Conservation (phyloP, 2,888 invertebrate genomes). For the Lasioglossum marginatum region DNA sequence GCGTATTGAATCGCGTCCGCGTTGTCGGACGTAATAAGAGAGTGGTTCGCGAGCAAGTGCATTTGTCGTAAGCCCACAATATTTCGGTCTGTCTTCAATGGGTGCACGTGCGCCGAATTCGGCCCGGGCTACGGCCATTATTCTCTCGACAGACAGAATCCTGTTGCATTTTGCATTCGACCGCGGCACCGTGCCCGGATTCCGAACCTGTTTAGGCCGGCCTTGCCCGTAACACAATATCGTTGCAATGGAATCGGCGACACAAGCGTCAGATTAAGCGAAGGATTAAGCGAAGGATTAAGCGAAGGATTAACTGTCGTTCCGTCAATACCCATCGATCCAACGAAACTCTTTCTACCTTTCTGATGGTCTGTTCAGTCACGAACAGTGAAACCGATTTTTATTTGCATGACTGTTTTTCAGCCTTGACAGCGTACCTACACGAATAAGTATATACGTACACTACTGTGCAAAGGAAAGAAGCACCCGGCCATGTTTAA, state of each 20-base stretch:
- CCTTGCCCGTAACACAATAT: conserved; percentile 18
- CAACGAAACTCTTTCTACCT: background rate
- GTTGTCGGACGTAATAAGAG: conserved; percentile 19
- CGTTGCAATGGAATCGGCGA: background rate
- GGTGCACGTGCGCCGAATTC: conserved; percentile 72
- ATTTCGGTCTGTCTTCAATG: conserved; percentile 65
- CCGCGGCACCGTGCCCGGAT: conserved; percentile 45
- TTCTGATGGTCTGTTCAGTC: background rate
- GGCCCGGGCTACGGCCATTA: conserved; percentile 56
- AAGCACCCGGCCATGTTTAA: too few relatives aligned
- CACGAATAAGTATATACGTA: background rate
- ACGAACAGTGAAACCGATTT: background rate
- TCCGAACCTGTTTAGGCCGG: conserved; percentile 34
- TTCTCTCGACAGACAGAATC: conserved; percentile 71
- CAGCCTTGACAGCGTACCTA: too few relatives aligned
- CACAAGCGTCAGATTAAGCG: background rate
- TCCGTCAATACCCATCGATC: background rate
- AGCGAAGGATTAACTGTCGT: background rate
- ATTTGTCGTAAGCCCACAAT: conserved; percentile 63
- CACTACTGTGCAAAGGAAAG: too few relatives aligned
- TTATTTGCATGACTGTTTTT: background rate
- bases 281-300: background rate
- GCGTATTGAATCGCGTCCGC: conserved; percentile 37
- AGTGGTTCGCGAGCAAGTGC: conserved; percentile 40
- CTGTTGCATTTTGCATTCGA: conserved; percentile 77